Conservation (phyloP, 2,113 vertebrate genomes). For the Apodemus speciosus region DNA sequence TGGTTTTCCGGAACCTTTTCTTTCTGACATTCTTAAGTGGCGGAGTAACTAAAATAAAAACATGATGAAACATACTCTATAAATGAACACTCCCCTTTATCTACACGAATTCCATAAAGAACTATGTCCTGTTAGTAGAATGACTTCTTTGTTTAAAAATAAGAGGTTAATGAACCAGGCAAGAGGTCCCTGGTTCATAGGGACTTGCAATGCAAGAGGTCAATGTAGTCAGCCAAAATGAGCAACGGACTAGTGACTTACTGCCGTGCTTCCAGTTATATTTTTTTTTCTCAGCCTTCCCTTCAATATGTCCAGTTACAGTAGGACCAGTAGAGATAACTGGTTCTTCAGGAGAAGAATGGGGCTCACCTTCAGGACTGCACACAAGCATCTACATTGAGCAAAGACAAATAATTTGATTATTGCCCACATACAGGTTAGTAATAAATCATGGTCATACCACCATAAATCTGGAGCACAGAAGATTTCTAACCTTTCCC, state of each 20-base stretch:
- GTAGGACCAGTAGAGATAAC: slow-evolving; percentile 88
- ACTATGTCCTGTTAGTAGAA: not conserved
- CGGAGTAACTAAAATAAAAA: slow-evolving; percentile 88
- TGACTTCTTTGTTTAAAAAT: not conserved
- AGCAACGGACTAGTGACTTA: slow-evolving; percentile 66
- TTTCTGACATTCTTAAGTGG: slow-evolving; percentile 97
- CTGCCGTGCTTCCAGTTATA: slow-evolving; percentile 96
- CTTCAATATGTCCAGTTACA: slow-evolving; percentile 89
- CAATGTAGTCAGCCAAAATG: slow-evolving; percentile 15
- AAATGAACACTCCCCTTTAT: slow-evolving; percentile 9
- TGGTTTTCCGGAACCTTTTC: slow-evolving; percentile 94
- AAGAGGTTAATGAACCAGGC: slow-evolving; percentile 19
- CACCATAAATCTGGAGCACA: slow-evolving; percentile 45
- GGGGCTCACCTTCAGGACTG: slow-evolving; percentile 90
- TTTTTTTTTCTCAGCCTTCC: slow-evolving; percentile 89
- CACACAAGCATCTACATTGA: slow-evolving; percentile 90
- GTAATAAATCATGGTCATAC: slow-evolving; percentile 26
- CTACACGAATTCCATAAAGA: slow-evolving; percentile 59
- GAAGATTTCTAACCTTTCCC: slow-evolving; percentile 42
- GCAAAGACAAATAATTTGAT: slow-evolving; percentile 53
- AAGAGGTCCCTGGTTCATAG: slow-evolving; percentile 25
- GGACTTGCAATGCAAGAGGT: slow-evolving; percentile 33
- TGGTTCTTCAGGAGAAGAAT: slow-evolving; percentile 90
- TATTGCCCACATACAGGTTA: not conserved
- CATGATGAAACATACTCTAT: slow-evolving; percentile 25